Conservation (phyloP, 2,888 invertebrate species). For the Linyphia triangularis region DNA sequence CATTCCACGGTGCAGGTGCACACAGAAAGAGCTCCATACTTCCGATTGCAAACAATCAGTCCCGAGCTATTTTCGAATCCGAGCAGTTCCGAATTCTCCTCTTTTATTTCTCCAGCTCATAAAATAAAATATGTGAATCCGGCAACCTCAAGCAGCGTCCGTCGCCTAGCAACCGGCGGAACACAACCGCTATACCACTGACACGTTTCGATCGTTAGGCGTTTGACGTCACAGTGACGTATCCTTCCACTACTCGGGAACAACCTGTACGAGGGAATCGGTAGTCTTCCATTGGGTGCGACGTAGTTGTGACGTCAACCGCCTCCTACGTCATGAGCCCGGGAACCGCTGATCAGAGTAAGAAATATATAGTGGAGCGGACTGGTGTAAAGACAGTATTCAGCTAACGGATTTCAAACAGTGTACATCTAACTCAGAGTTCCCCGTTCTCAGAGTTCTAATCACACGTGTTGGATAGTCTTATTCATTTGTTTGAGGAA, state of each 20-base stretch:
- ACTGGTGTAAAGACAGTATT: slow-evolving; percentile 10
- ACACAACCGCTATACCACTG: slow-evolving; percentile 18
- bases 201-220: slow-evolving; percentile 47
- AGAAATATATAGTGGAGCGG: slow-evolving; percentile 63
- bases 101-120: slow-evolving; percentile 28
- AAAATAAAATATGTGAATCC: slow-evolving; percentile 14
- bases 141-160: background rate
- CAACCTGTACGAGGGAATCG: slow-evolving; percentile 37
- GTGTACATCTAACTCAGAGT: slow-evolving; percentile 5
- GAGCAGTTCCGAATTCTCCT: background rate
- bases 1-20: background rate
- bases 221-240: slow-evolving; percentile 70
- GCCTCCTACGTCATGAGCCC: slow-evolving; percentile 53
- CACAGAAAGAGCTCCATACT: background rate
- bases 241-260: slow-evolving; percentile 36
- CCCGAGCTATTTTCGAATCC: slow-evolving; percentile 22
- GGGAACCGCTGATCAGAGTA: slow-evolving; percentile 26
- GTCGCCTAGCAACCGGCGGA: slow-evolving; percentile 26
- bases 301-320: slow-evolving; percentile 62
- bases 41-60: slow-evolving; percentile 25
- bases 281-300: slow-evolving; percentile 54
- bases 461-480: slow-evolving; percentile 51
- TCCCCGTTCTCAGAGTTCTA: background rate
- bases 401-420: slow-evolving; percentile 28
- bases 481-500: background rate